Evolutionary conservation across 2,888 invertebrate species (phyloP).

Genomic region (Apocheima hispidaria): DNA sequence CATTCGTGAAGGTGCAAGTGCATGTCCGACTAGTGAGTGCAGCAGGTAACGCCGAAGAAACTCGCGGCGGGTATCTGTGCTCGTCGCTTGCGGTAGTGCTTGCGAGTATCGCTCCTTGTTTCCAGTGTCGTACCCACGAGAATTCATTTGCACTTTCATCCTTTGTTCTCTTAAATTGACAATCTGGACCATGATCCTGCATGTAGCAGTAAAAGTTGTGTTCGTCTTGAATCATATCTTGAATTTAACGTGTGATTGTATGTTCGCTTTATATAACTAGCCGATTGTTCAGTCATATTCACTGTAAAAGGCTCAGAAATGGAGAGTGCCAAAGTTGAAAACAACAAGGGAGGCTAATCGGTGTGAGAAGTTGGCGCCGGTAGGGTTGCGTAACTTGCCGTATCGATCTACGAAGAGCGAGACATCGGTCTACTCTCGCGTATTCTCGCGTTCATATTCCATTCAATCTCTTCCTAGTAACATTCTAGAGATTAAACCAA

Average conservation of each 20-base stretch:
- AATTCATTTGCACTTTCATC: slow-evolving; percentile 59
- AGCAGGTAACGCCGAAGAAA: slow-evolving; percentile 56
- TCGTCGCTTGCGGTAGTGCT: slow-evolving; percentile 65
- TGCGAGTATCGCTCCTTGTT: slow-evolving; percentile 54
- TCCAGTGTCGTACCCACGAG: slow-evolving; percentile 53
- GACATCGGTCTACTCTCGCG: slow-evolving; percentile 66
- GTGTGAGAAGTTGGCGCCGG: slow-evolving; percentile 66
- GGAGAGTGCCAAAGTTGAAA: slow-evolving; percentile 21
- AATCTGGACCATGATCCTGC: slow-evolving; percentile 24
- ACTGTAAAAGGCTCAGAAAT: slow-evolving; percentile 21
- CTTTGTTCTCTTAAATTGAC: slow-evolving; percentile 38
- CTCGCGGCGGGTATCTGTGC: slow-evolving; percentile 45
- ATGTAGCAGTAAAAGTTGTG: slow-evolving; percentile 23
- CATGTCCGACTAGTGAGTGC: slow-evolving; percentile 76
- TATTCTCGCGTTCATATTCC: slow-evolving; percentile 65
- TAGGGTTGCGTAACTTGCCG: slow-evolving; percentile 81
- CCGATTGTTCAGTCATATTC: neutral
- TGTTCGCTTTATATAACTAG: slow-evolving; percentile 5
- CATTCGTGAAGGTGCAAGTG: slow-evolving; percentile 78
- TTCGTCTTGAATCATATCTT: slow-evolving; percentile 19
- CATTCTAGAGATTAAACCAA: slow-evolving; percentile 28
- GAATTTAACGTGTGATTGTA: slow-evolving; percentile 19
- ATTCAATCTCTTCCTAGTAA: slow-evolving; percentile 55
- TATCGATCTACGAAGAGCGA: slow-evolving; percentile 80
- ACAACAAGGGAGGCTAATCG: slow-evolving; percentile 54